phyloP scores from a whole-genome alignment of 2,113 vertebrate species.

The Nyctereutes procyonoides region DNA sequence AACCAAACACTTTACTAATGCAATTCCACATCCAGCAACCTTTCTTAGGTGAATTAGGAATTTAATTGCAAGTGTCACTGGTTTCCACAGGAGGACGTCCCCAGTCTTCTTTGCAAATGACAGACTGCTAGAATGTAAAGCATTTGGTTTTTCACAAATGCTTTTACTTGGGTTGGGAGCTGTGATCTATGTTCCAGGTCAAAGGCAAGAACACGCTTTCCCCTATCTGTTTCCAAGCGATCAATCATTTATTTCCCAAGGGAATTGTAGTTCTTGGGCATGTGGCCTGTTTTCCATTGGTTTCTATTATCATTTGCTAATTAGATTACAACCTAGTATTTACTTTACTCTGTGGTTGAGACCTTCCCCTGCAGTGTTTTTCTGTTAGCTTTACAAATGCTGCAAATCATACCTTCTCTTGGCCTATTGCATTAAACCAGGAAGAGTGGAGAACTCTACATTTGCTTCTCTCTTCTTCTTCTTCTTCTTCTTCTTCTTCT shows the following conservation, averaged over 20 bases:
- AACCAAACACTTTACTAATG: neutral
- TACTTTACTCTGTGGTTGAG: constrained; percentile 67
- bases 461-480: neutral
- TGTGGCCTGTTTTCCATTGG: constrained; percentile 81
- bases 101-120: neutral
- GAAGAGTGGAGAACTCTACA: neutral
- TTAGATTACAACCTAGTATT: constrained; percentile 82
- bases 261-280: constrained; percentile 71
- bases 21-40: neutral
- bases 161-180: constrained; percentile 55
- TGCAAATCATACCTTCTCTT: constrained; percentile 36
- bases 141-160: constrained; percentile 52
- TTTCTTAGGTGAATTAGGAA: neutral
- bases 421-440: constrained; percentile 49
- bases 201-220: constrained; percentile 77
- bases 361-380: constrained; percentile 73
- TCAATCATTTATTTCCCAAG: constrained; percentile 77
- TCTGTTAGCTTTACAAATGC: constrained; percentile 78
- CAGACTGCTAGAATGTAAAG: constrained; percentile 49
- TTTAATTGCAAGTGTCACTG: neutral
- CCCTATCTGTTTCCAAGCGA: constrained; percentile 76
- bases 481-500: neutral
- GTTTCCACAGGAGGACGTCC: neutral
- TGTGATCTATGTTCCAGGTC: constrained; percentile 76
- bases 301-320: constrained; percentile 83